A percentile compares a stretch with the other conserved stretches of the same genome.
These are phyloP conservation scores for Pandemis heparana DNA, from an alignment of 2,888 invertebrate genomes.

Conservation along the genomic window DNA sequence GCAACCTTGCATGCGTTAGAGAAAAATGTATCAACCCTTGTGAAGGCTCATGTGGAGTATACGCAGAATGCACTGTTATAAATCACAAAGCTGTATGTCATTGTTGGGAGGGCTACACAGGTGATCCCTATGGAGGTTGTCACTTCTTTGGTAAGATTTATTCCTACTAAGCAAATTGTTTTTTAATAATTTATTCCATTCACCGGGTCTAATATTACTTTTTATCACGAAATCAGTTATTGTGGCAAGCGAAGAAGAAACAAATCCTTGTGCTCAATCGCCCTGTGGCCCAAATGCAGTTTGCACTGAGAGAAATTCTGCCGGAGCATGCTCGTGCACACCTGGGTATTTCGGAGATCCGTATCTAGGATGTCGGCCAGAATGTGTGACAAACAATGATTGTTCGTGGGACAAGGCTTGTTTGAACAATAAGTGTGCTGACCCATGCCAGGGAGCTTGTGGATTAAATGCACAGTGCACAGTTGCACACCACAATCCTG, in stretches of 20 bases:
- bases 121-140: conserved; percentile 94
- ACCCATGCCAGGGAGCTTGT: conserved; percentile 94
- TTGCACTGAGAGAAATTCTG: conserved; percentile 93
- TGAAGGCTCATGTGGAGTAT: conserved; percentile 92
- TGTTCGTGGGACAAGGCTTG: conserved; percentile 92
- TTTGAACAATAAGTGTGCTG: conserved; percentile 93
- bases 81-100: conserved; percentile 94
- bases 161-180: conserved; percentile 7
- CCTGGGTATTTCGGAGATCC: conserved; percentile 95
- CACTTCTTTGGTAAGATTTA: conserved; percentile 73
- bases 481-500: conserved; percentile 93
- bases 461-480: conserved; percentile 92
- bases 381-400: conserved; percentile 93
- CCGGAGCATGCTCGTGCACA: conserved; percentile 93
- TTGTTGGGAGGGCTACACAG: conserved; percentile 92
- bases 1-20: conserved; percentile 92
- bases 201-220: conserved; percentile 1
- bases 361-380: conserved; percentile 93
- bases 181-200: not conserved
- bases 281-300: conserved; percentile 95
- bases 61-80: conserved; percentile 91
- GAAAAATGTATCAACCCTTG: conserved; percentile 94
- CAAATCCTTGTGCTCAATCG: conserved; percentile 93
- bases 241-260: conserved; percentile 87
- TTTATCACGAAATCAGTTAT: conserved; percentile 71